phyloP scores from a whole-genome alignment of 2,888 invertebrate species.

The Cheilosia grossa region DNA sequence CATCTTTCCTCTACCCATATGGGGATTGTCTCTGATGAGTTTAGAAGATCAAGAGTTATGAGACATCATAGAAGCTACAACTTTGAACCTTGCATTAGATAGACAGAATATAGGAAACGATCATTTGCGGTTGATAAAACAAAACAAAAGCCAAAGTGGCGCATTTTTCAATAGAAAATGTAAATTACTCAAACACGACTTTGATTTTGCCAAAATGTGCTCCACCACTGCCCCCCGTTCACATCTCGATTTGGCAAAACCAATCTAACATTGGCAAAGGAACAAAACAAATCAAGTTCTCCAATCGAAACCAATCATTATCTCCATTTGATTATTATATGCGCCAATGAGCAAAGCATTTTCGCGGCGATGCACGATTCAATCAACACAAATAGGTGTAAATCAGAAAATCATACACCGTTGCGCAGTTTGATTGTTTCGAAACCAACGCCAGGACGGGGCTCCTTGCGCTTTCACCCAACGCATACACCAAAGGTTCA shows the following conservation, averaged over 20 bases:
- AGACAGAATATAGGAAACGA: no score
- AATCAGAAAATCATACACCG: constrained; percentile 73
- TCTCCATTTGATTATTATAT: constrained; percentile 73
- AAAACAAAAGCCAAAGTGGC: no score
- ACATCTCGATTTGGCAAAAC: constrained; percentile 20
- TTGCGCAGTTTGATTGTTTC: constrained; percentile 49
- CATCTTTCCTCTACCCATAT: no score
- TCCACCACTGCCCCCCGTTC: not conserved
- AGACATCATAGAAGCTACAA: no score
- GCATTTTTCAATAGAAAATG: no score
- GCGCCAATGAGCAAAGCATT: constrained; percentile 69
- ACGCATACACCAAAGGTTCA: constrained; percentile 67
- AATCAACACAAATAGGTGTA: constrained; percentile 75
- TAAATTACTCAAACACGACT: not conserved
- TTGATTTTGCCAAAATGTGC: constrained; percentile 44
- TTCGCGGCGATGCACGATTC: constrained; percentile 67
- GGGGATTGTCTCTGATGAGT: no score
- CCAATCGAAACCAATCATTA: constrained; percentile 68
- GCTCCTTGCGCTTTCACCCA: constrained; percentile 71
- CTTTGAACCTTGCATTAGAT: no score
- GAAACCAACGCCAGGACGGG: constrained; percentile 39
- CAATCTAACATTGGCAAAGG: constrained; percentile 48
- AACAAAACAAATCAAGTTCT: constrained; percentile 12
- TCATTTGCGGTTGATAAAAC: no score
- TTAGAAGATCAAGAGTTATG: no score